phyloP scores from a whole-genome alignment of 1,140 invertebrate genomes.

The Bombus consobrinus region DNA sequence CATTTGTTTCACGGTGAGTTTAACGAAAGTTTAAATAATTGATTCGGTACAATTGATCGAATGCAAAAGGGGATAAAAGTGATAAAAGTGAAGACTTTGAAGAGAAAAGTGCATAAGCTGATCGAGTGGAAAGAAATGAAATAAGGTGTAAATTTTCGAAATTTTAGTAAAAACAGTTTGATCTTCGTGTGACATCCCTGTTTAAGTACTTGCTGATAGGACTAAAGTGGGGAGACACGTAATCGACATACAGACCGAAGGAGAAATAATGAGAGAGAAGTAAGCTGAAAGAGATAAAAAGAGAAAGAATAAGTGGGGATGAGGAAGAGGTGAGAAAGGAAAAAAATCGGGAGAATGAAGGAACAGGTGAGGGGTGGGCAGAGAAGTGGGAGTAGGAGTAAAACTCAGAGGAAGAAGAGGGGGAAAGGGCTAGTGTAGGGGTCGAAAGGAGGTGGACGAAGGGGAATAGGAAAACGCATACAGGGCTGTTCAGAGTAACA shows the following conservation, averaged over 20 bases:
- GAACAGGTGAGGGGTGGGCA: slow-evolving; percentile 29
- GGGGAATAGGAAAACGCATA: slow-evolving; percentile 45
- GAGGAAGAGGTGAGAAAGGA: not conserved
- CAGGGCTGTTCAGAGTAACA: slow-evolving; percentile 44
- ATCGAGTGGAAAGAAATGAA: not conserved
- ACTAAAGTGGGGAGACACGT: not conserved
- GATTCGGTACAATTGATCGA: not conserved
- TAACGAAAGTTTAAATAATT: not conserved
- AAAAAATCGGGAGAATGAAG: slow-evolving; percentile 16
- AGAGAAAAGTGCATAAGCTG: not conserved
- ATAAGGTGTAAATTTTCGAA: not conserved
- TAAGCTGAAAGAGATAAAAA: slow-evolving; percentile 13
- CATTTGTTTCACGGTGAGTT: slow-evolving; percentile 35
- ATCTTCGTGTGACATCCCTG: not conserved
- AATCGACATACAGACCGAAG: not conserved
- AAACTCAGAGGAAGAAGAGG: not conserved
- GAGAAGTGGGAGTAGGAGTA: slow-evolving; percentile 23
- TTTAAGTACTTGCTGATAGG: not conserved
- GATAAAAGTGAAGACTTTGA: slow-evolving; percentile 9
- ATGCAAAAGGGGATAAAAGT: not conserved
- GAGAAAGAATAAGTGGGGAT: not conserved
- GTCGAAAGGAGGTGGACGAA: not conserved
- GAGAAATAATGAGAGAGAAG: slow-evolving; percentile 19
- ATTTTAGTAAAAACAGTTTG: not conserved
- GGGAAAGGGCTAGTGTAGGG: not conserved